phyloP scores from a whole-genome alignment of 1,140 invertebrate species.

The Schlechtendalia chinensis region DNA sequence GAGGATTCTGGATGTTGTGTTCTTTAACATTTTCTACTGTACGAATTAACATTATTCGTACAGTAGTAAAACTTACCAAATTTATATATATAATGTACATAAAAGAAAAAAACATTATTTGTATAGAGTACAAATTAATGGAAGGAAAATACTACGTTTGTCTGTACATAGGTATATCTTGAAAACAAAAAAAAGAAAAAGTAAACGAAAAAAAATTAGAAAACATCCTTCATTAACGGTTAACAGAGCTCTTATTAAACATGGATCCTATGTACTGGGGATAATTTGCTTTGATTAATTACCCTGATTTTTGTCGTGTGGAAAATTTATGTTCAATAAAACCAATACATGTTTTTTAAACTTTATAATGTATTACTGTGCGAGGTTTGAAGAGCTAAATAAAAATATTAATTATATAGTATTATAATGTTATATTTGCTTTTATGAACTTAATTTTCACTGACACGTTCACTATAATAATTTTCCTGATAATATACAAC shows the following conservation, averaged over 20 bases:
- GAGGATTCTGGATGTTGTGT: background rate
- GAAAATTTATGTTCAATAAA: slow-evolving; percentile 22
- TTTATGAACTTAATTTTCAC: background rate
- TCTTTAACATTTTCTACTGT: background rate
- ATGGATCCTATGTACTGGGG: background rate
- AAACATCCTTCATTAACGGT: background rate
- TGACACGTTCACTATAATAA: background rate
- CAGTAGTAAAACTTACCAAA: background rate
- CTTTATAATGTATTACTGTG: background rate
- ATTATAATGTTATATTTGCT: background rate
- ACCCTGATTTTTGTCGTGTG: slow-evolving; percentile 10
- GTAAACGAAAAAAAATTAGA: slow-evolving; percentile 11
- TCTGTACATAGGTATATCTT: background rate
- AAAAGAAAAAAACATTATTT: background rate
- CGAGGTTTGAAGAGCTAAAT: background rate
- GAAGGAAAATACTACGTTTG: background rate
- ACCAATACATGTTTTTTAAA: slow-evolving; percentile 5
- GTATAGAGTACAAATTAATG: background rate
- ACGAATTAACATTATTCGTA: background rate
- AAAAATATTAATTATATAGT: background rate
- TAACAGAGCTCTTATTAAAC: background rate
- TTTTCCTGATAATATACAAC: too few species aligned
- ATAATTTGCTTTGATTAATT: slow-evolving; percentile 33
- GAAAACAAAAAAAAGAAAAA: background rate
- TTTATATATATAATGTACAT: background rate